Evolutionary conservation across 2,113 vertebrate genomes (phyloP), one percentile per base, ranked within the genome.

Genomic region (Zapus hudsonius): DNA sequence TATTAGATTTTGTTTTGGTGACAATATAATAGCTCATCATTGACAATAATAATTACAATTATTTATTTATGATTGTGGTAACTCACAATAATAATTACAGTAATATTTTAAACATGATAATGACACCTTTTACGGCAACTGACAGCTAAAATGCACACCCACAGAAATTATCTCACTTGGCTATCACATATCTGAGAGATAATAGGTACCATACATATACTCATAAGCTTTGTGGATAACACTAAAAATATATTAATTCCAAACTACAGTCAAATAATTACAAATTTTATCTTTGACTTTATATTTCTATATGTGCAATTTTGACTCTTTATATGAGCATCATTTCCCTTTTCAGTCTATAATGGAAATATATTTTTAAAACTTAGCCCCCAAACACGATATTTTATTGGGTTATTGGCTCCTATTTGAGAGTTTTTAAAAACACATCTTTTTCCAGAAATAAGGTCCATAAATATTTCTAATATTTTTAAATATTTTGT

Each of bases 21-120:
- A 64, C 15, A 67, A 66, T 25, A 73, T 5, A 66, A 36, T 16
- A 90, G 75, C 19, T 84, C 15, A 22, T 64, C 38, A 59, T 70
- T 20, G 81, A 84, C 47, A 91, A 89, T 67, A 93, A 84, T 89
- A 69, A 84, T 92, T 84, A 89, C 3, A 59, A 89, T 81, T 70
- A 40, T 38, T 52, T 70, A 94, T 75, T 93, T 74, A 63, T 84
- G 29, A 92, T 59, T 87, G 70, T 67, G 90, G 44, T 64, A 72
- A 19, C 12, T 66, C 70, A 90, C 61, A 94, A 95, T 78, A 92
- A 74, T 95, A 93, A 96, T 96, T 95, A 95, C 40, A 91, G 91
- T 74, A 57, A 89, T 52, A 42, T 73, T 92, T 55, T 85, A 57
- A 74, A 59, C 61, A 84, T 81, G 27, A 81, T 72, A 94, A 95